Percentiles rank a stretch among this genome's conserved stretches.
phyloP scores from a whole-genome alignment of 2,888 invertebrate species.

The Brachyptera putata region DNA sequence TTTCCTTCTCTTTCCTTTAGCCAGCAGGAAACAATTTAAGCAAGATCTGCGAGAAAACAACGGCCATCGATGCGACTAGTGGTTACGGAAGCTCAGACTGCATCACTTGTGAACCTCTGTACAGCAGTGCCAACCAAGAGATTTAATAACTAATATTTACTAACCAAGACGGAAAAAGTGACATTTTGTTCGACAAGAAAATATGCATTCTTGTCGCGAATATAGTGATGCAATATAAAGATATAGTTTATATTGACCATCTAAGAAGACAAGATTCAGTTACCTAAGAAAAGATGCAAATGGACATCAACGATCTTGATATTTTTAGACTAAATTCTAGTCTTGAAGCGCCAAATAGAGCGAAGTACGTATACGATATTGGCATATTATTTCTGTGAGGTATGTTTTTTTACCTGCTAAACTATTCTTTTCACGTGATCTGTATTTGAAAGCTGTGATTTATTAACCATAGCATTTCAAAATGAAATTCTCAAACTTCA shows the following conservation, averaged over 20 bases:
- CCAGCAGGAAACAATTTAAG: constrained; percentile 47
- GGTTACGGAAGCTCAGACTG: constrained; percentile 77
- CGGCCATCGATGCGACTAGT: constrained; percentile 60
- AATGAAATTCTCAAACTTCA: neutral
- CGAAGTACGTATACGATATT: constrained; percentile 18
- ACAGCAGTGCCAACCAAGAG: neutral
- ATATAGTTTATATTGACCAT: too few relatives aligned
- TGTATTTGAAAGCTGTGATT: constrained; percentile 14
- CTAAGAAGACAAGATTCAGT: neutral
- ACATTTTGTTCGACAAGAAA: too few relatives aligned
- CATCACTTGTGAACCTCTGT: constrained; percentile 52
- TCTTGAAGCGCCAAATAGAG: neutral
- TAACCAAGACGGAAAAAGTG: too few relatives aligned
- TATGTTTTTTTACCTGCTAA: neutral
- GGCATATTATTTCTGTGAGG: constrained; percentile 12
- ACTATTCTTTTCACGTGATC: constrained; percentile 6
- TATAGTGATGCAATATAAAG: too few relatives aligned
- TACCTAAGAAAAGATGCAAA: neutral
- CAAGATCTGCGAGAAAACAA: constrained; percentile 31
- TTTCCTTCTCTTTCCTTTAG: too few relatives aligned
- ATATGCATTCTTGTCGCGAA: too few relatives aligned
- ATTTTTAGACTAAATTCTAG: constrained; percentile 11
- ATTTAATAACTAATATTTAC: too few relatives aligned
- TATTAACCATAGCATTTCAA: neutral
- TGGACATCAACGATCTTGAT: constrained; percentile 2